phyloP scores from a whole-genome alignment of 2,113 vertebrate species.

The Clarias macrocephalus region DNA sequence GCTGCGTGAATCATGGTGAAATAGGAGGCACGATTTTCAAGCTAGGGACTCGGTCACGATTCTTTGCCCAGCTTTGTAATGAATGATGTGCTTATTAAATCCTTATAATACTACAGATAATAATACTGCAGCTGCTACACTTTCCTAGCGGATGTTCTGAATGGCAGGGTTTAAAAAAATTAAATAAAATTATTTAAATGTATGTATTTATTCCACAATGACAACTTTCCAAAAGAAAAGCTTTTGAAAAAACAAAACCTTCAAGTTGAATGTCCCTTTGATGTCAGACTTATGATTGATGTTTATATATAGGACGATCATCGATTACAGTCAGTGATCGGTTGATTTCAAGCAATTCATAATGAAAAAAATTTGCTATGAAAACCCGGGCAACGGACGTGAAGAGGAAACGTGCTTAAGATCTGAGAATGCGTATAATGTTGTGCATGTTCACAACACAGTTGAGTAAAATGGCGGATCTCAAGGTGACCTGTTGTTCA shows the following conservation, averaged over 20 bases:
- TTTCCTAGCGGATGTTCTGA: not conserved
- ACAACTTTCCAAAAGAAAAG: not conserved
- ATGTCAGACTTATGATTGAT: not conserved
- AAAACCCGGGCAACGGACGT: no score
- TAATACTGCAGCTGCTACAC: not conserved
- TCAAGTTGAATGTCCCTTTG: not conserved
- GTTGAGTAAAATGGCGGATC: no score
- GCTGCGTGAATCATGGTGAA: not conserved
- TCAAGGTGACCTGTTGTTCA: no score
- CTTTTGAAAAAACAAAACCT: not conserved
- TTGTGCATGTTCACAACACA: no score
- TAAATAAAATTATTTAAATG: no score
- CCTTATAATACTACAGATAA: not conserved
- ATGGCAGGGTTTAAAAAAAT: not conserved
- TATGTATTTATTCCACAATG: not conserved
- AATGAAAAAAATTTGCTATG: no score
- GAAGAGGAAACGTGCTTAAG: no score
- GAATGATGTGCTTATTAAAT: not conserved
- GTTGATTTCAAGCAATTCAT: no score
- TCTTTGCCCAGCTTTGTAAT: not conserved
- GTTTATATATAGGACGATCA: no score
- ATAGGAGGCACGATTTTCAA: not conserved
- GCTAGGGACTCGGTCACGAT: not conserved
- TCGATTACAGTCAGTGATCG: no score
- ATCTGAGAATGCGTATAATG: no score